phyloP scores from a whole-genome alignment of 2,888 invertebrate species.

The Leptinotarsa peninsularis region DNA sequence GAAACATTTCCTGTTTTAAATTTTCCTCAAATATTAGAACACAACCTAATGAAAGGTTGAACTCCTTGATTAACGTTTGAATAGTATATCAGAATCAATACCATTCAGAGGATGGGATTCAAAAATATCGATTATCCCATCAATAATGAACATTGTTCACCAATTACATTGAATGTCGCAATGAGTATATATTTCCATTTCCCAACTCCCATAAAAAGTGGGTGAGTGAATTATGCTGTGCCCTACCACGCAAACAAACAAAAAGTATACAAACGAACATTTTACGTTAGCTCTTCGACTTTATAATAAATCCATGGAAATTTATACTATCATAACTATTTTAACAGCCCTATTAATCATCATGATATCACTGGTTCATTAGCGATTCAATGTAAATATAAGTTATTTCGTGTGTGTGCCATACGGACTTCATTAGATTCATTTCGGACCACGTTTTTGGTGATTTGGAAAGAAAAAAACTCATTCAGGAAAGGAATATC shows the following conservation, averaged over 20 bases:
- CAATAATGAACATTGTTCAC: too few relatives aligned
- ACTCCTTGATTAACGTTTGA: too few relatives aligned
- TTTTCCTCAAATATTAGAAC: too few relatives aligned
- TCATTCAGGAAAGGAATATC: neutral
- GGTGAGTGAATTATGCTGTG: neutral
- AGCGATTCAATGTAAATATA: neutral
- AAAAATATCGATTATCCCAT: too few relatives aligned
- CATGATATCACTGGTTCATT: neutral
- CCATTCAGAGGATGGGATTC: too few relatives aligned
- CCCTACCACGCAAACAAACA: neutral
- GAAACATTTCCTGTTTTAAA: too few relatives aligned
- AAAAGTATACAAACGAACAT: neutral
- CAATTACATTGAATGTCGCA: too few relatives aligned
- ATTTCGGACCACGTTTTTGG: neutral
- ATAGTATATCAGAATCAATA: too few relatives aligned
- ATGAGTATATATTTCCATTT: neutral
- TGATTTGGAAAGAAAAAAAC: neutral
- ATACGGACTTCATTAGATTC: neutral
- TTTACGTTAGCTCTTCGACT: neutral
- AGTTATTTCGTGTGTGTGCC: neutral
- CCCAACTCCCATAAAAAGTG: neutral
- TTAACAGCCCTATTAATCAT: neutral
- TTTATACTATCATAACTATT: slow-evolving; percentile 7
- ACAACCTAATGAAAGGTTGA: too few relatives aligned
- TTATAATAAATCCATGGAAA: neutral